Conservation (phyloP, 2,888 invertebrate genomes). For the Sycophila texana region DNA sequence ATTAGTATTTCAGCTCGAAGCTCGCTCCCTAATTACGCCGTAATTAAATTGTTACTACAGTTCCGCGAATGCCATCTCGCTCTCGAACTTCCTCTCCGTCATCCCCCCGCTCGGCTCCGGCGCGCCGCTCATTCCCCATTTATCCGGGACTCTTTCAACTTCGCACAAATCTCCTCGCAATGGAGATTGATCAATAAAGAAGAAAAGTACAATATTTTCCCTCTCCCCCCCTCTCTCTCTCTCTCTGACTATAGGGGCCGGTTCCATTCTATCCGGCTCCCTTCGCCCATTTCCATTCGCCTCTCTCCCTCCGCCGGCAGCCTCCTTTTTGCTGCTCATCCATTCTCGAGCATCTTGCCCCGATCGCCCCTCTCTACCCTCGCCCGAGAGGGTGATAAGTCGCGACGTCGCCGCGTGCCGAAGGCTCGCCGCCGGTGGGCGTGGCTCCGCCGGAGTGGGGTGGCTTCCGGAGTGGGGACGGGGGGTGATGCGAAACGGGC, state of each 20-base stretch:
- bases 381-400: slow-evolving; percentile 74
- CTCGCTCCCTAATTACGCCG: no score
- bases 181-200: slow-evolving; percentile 47
- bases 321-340: slow-evolving; percentile 27
- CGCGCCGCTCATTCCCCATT: slow-evolving; percentile 23
- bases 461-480: no score
- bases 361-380: slow-evolving; percentile 41
- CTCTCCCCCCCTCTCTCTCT: not conserved
- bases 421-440: not conserved
- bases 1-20: no score
- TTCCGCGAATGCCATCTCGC: not conserved
- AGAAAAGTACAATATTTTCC: slow-evolving; percentile 40
- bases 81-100: slow-evolving; percentile 25
- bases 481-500: slow-evolving; percentile 30
- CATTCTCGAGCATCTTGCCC: slow-evolving; percentile 15
- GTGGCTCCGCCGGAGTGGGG: no score
- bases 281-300: not conserved
- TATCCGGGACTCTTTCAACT: slow-evolving; percentile 20
- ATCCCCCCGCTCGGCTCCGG: not conserved
- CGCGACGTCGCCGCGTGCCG: slow-evolving; percentile 67
- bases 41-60: no score
- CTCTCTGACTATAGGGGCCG: no score
- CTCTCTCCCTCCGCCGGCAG: not conserved
- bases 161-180: slow-evolving; percentile 21
- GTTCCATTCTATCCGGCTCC: no score